A percentile compares a stretch with the other conserved stretches of the same genome.
Evolutionary conservation across 2,888 invertebrate genomes (phyloP).

Genomic region (Cryptosula pallasiana): DNA sequence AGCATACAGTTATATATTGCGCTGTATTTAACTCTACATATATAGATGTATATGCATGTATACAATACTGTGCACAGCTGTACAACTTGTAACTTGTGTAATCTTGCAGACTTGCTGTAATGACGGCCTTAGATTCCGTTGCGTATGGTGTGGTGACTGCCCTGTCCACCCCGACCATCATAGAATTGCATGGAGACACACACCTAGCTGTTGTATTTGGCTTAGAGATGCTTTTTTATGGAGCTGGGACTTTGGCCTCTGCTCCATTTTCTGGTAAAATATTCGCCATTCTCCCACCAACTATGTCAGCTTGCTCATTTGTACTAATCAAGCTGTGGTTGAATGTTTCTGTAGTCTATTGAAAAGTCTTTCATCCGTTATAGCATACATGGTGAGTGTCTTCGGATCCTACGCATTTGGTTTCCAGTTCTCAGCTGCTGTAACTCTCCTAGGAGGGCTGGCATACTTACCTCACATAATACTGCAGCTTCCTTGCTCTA

Average conservation of each 20-base stretch:
- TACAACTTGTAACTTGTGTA: no score
- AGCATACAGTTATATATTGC: no score
- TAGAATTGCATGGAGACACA: neutral
- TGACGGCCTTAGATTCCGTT: neutral
- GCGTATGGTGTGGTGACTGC: neutral
- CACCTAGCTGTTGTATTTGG: neutral
- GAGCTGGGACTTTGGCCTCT: neutral
- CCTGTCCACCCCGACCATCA: neutral
- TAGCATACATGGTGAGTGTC: neutral
- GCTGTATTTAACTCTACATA: no score
- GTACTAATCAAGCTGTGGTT: no score
- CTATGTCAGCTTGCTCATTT: no score
- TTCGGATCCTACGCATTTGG: neutral
- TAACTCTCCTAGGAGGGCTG: neutral
- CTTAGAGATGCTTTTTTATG: neutral
- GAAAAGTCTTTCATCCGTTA: neutral
- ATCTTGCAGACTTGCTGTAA: neutral
- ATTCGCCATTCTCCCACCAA: no score
- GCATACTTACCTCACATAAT: neutral
- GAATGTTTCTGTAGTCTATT: neutral
- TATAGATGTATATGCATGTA: no score
- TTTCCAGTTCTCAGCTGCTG: neutral
- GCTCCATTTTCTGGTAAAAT: neutral
- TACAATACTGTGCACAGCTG: no score
- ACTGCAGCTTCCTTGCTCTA: no score